Conservation (phyloP, 2,797 vertebrate species). For the Molossus alvarezi region DNA sequence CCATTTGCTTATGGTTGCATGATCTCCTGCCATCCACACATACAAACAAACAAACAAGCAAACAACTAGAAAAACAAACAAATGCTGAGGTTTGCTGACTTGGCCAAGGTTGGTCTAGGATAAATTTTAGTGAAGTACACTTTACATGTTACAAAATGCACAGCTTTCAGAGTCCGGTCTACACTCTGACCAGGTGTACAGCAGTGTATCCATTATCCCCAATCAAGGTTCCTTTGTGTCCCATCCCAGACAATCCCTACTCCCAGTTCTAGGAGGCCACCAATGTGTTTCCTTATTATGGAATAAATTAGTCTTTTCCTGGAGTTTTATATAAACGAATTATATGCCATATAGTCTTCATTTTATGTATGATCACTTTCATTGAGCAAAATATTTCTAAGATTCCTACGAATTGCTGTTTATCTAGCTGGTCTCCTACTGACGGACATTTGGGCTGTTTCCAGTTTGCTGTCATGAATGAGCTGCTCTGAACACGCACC, state of each 20-base stretch:
- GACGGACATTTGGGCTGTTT: slow-evolving; percentile 14
- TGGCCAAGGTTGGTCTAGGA: not conserved
- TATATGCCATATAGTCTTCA: not conserved
- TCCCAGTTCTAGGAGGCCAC: not conserved
- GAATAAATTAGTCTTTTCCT: not conserved
- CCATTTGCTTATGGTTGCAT: not conserved
- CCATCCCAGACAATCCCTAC: not conserved
- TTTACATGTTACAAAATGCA: not conserved
- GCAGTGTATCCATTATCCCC: not conserved
- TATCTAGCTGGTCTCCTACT: not conserved
- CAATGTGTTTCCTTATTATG: not conserved
- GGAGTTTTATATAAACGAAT: slow-evolving; percentile 1
- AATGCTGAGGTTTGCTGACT: not conserved
- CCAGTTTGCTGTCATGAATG: slow-evolving; percentile 44
- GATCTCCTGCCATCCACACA: not conserved
- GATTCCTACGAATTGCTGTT: not conserved
- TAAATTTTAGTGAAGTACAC: not conserved
- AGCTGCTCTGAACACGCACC: slow-evolving; percentile 17
- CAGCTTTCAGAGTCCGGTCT: not conserved
- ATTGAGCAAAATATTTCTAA: not conserved
- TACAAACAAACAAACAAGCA: not conserved
- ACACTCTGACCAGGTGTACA: not conserved
- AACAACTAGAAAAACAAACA: not conserved
- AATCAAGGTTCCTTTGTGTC: not conserved
- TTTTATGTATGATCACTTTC: not conserved